A percentile compares a stretch with the other conserved stretches of the same genome.
Conservation (phyloP, 1,140 invertebrate genomes). For the Asobara japonica region DNA sequence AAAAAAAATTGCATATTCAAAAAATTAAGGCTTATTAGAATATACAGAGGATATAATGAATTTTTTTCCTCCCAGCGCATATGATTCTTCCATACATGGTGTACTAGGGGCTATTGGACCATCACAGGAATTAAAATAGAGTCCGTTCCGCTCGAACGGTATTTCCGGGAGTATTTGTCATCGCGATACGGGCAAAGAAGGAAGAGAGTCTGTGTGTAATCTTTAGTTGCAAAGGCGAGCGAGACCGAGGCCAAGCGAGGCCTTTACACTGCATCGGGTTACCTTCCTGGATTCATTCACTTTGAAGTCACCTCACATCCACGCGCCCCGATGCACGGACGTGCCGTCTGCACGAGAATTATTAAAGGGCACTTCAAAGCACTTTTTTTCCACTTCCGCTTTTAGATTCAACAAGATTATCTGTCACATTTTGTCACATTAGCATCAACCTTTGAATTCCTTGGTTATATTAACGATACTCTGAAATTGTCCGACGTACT, state of each 20-base stretch:
- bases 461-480: no score
- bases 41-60: no score
- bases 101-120: neutral
- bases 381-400: neutral
- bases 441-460: no score
- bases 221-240: conserved; percentile 26
- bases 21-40: no score
- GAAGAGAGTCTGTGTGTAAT: conserved; percentile 1
- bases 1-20: no score
- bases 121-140: conserved; percentile 33
- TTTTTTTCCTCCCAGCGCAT: neutral
- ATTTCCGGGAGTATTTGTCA: conserved; percentile 44
- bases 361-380: neutral
- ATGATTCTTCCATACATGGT: neutral
- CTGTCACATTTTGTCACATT: no score
- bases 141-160: conserved; percentile 35
- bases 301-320: conserved; percentile 40
- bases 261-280: conserved; percentile 46
- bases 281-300: conserved; percentile 51
- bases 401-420: no score
- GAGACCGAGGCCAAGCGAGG: conserved; percentile 7
- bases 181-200: conserved; percentile 26
- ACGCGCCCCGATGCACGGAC: conserved; percentile 31
- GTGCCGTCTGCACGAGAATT: conserved; percentile 34
- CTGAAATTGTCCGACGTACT: no score